These are phyloP conservation scores for Dolichoris vasculosae DNA, from an alignment of 1,140 invertebrate genomes.

Conservation along the genomic window DNA sequence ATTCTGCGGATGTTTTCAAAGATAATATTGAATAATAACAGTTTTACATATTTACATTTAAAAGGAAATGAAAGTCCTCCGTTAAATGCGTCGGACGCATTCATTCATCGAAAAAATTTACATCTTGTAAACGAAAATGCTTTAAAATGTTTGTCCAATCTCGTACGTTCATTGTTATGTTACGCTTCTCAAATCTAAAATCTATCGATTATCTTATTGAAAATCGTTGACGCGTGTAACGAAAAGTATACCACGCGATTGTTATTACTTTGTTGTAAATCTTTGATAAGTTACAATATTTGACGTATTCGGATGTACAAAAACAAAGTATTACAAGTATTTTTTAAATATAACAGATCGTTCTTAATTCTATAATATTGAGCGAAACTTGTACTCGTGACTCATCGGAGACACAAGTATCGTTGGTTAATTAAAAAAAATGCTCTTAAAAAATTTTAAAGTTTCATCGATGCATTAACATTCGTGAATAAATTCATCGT, in stretches of 20 bases:
- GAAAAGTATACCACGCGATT: no score
- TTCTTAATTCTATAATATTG: not conserved
- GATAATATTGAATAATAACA: not conserved
- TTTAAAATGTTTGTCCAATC: not conserved
- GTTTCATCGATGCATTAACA: conserved; percentile 2
- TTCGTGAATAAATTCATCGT: not conserved
- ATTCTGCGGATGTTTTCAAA: not conserved
- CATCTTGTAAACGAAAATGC: not conserved
- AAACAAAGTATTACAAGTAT: not conserved
- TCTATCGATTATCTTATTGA: not conserved
- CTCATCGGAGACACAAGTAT: not conserved
- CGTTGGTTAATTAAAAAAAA: not conserved
- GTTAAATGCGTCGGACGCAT: not conserved
- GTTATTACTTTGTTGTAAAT: not conserved
- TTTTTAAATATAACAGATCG: not conserved
- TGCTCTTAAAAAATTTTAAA: not conserved
- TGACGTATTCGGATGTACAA: not conserved
- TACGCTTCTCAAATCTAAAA: not conserved
- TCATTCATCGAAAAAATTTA: not conserved
- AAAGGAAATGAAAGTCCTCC: not conserved
- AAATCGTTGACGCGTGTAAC: not conserved
- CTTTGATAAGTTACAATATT: not conserved
- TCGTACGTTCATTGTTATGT: no score
- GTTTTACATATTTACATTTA: not conserved
- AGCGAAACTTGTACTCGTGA: not conserved